Evolutionary conservation across 53 echinoderm and acorn worm species (phyloP).

Genomic region (Temnopleurus reevesii): DNA sequence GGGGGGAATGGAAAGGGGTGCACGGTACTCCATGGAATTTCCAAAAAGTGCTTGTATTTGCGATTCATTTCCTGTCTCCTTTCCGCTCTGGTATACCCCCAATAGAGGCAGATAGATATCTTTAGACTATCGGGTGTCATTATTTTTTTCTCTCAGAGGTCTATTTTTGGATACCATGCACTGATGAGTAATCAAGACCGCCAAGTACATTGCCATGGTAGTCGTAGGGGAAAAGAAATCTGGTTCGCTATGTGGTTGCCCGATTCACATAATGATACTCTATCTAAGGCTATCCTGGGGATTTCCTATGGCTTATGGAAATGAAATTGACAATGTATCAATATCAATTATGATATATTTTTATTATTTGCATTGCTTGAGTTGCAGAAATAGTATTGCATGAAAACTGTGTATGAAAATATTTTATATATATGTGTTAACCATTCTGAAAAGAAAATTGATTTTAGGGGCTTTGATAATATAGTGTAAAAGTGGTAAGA

Average conservation of each 20-base stretch:
- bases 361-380: too few species aligned
- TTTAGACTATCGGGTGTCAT: neutral
- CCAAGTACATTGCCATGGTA: neutral
- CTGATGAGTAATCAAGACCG: conserved; percentile 7
- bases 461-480: too few species aligned
- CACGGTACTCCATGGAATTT: neutral
- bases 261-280: neutral
- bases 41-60: neutral
- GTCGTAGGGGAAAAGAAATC: neutral
- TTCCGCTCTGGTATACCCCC: neutral
- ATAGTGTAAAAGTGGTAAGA: too few species aligned
- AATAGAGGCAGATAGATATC: neutral
- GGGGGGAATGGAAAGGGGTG: neutral
- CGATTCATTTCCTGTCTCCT: conserved; percentile 31
- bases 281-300: neutral
- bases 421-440: too few species aligned
- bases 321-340: too few species aligned
- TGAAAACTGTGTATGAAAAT: too few species aligned
- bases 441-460: too few species aligned
- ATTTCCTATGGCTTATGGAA: neutral
- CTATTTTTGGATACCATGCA: neutral
- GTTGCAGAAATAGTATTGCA: too few species aligned
- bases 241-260: conserved; percentile 5
- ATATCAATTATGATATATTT: too few species aligned
- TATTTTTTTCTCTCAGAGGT: neutral